Evolutionary conservation across 2,888 invertebrate species (phyloP), one percentile per base, ranked within the genome.

Genomic region (Orthosia incerta): DNA sequence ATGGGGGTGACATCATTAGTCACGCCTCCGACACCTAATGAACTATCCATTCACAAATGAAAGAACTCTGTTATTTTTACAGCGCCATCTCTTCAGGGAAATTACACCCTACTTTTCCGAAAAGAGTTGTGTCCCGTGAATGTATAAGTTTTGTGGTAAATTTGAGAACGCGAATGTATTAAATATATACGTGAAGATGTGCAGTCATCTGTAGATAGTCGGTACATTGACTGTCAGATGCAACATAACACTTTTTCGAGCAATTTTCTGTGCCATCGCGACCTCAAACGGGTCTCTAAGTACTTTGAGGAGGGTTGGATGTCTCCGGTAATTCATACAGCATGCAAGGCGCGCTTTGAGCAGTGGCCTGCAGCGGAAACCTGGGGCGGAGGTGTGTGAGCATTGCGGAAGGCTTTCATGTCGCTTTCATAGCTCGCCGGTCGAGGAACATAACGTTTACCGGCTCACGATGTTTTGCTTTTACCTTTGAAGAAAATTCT

Each of bases 271-370:
- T 65, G 60, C 56, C 66, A 51, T 56, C 56, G 31, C 31, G 45
- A 71, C 50, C 64, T 78, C 69, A 78, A 78, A 79, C 60, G 63
- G 45, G 62, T 76, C 31, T 66, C 23, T 63, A 70, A 69, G 77
- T 71, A 74, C 71, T 74, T 66, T 70, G 66, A 73, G 61, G 66
- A 60, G 63, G 53, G 68, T 64, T 64, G 70, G 68, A 76, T 67
- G 78, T 71, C 64, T 76, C 68, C 69, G 71, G 71, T 74, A 84
- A 87, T 88, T 87, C 87, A 88, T 85, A 85, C 73, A 78, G 77
- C 82, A 85, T 84, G 82, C 78, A 78, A 82, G 82, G 76, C 77
- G 82, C 88, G 82, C 88, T 91, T 89, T 89, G 85, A 88, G 83
- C 77, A 62, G 61, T 69, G 61, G 83, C 87, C 85, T 74, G 82